Evolutionary conservation across 2,888 invertebrate species (phyloP), one percentile per base, ranked within the genome.

Genomic region (Seira musarum): DNA sequence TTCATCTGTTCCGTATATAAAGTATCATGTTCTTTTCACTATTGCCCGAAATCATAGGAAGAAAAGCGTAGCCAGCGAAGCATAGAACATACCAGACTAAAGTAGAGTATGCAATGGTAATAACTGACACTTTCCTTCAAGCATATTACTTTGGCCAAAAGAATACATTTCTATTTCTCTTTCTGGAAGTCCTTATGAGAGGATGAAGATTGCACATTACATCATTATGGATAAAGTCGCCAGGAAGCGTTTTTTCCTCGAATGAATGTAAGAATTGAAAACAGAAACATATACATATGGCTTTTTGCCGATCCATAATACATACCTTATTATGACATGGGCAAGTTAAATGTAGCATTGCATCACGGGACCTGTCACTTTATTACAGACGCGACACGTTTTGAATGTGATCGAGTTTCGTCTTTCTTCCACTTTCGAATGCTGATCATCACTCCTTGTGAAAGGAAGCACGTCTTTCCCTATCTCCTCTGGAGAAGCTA

Each of bases 301-400:
- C n/a, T 30, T 30, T 30, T 8, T 8, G 2, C 8, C 30, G 3
- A 30, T 30, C 30, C 30, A 30, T 30, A 30, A 30, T 30, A 8
- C 30, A 30, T 30, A 2, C 30, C 30, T 3, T 49, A 60, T 60
- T 60, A 60, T 21, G 21, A 60, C 60, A 60, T 60, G 22, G 13
- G 13, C 22, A 60, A 22, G 60, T 22, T 60, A 60, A 60, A 60
- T 60, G 60, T 60, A 21, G 21, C 60, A 60, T 60, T 60, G 60
- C 60, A 60, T 60, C 60, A 60, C 60, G 60, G 60, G 60, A 60
- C 60, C 60, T 60, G 60, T 60, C 60, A 60, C 60, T 60, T 21
- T 21, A 60, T 15, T 60, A 21, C 60, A 22, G 60, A 60, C n/a
- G 60, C 60, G 60, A 60, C 60, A 60, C 60, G 60, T 60, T 60